A percentile compares a stretch with the other conserved stretches of the same genome.
Evolutionary conservation across 2,797 vertebrate genomes (phyloP).

Genomic region (Carapus acus): DNA sequence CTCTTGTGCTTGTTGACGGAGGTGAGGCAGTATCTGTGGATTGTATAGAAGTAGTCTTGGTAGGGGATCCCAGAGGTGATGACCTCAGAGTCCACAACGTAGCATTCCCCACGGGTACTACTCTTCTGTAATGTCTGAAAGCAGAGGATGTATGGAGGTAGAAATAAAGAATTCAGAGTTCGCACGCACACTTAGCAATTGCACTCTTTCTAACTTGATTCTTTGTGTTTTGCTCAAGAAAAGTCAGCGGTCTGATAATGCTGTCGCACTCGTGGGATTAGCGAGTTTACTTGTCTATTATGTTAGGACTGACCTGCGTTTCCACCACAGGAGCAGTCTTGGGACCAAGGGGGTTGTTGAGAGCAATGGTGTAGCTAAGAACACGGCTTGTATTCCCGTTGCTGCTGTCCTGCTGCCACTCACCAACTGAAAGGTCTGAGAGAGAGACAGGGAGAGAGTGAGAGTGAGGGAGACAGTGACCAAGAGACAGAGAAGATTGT

Average conservation of each 20-base stretch:
- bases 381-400: conserved; percentile 78
- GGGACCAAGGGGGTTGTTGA: conserved; percentile 88
- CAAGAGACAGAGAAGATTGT: not conserved
- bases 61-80: conserved; percentile 90
- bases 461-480: conserved; percentile 7
- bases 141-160: not conserved
- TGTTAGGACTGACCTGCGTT: conserved; percentile 76
- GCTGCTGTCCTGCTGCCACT: conserved; percentile 80
- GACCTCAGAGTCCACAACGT: conserved; percentile 86
- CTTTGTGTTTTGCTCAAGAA: too few species aligned
- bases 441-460: not conserved
- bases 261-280: too few species aligned
- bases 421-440: conserved; percentile 79
- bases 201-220: too few species aligned
- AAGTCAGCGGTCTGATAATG: too few species aligned
- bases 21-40: conserved; percentile 87
- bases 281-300: not conserved
- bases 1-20: conserved; percentile 83
- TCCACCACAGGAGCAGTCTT: conserved; percentile 86
- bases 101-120: conserved; percentile 75
- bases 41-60: conserved; percentile 91
- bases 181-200: too few species aligned
- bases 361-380: conserved; percentile 85
- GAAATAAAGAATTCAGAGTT: not conserved
- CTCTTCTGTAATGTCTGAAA: conserved; percentile 79